Evolutionary conservation across 2,797 vertebrate species (phyloP).

Genomic region (Halcyon leucocephala): DNA sequence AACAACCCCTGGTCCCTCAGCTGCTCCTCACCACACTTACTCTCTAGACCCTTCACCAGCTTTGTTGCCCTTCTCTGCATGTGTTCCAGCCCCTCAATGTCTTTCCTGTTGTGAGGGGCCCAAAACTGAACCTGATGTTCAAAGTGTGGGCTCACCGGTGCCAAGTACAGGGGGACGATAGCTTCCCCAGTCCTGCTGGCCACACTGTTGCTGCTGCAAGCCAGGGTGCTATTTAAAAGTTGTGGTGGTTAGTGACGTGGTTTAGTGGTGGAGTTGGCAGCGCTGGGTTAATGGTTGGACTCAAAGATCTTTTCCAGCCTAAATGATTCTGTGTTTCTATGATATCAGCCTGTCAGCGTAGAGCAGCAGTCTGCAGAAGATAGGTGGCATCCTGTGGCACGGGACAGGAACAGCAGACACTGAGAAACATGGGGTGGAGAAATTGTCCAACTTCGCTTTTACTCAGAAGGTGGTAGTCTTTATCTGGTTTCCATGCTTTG

Average conservation of each 20-base stretch:
- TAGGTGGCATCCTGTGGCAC: not conserved
- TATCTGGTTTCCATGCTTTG: not conserved
- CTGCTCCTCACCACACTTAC: not conserved
- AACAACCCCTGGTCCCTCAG: not conserved
- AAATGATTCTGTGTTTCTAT: too few relatives aligned
- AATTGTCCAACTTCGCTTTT: not conserved
- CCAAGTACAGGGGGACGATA: too few relatives aligned
- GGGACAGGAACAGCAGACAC: not conserved
- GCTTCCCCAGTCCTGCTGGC: not conserved
- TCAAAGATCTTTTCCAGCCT: not conserved
- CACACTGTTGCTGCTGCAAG: not conserved
- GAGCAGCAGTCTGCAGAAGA: not conserved
- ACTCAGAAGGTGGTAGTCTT: not conserved
- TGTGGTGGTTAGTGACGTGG: not conserved
- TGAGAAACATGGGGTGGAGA: fast-evolving
- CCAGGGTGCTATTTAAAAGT: not conserved
- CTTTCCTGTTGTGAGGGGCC: too few relatives aligned
- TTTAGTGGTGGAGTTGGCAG: not conserved
- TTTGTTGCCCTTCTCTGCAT: too few relatives aligned
- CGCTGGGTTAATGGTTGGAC: not conserved
- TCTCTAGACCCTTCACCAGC: too few relatives aligned
- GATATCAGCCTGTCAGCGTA: not conserved
- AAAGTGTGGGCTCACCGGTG: too few relatives aligned
- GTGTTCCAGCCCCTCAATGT: too few relatives aligned
- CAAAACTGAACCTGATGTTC: too few relatives aligned